Evolutionary conservation across 30 jellyfish, hydroid and myxozoan genomes (phyloP).

Genomic region (Chironex yamaguchii): DNA sequence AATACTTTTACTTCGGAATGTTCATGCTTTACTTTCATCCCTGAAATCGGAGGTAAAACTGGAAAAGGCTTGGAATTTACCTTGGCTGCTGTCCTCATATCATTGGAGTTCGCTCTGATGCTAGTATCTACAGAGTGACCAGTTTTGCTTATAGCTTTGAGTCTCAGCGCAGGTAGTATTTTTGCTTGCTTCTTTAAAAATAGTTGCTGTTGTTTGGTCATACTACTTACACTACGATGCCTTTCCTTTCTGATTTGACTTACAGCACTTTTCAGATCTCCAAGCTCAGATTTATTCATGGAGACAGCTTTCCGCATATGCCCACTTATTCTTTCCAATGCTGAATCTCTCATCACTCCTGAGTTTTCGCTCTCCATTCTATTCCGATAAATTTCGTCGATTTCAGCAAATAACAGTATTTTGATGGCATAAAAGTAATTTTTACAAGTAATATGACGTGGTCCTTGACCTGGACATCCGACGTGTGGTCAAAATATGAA

Average conservation of each 20-base stretch:
- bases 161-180: slow-evolving; percentile 62
- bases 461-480: too few relatives aligned
- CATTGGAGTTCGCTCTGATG: too few relatives aligned
- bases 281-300: slow-evolving; percentile 67
- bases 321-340: slow-evolving; percentile 70
- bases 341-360: background rate
- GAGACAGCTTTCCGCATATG: slow-evolving; percentile 83
- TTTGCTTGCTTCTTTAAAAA: slow-evolving; percentile 61
- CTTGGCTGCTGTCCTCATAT: too few relatives aligned
- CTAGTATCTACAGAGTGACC: background rate
- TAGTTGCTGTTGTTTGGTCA: slow-evolving; percentile 74
- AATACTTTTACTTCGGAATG: background rate
- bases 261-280: slow-evolving; percentile 53
- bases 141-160: background rate
- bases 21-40: background rate
- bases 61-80: too few relatives aligned
- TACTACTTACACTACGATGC: slow-evolving; percentile 59
- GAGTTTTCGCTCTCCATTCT: background rate
- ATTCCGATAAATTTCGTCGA: too few relatives aligned
- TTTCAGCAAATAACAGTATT: too few relatives aligned
- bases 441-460: too few relatives aligned
- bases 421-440: too few relatives aligned
- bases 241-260: slow-evolving; percentile 76
- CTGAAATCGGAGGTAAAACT: too few relatives aligned
- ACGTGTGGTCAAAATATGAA: too few relatives aligned